phyloP scores from a whole-genome alignment of 2,888 invertebrate species.

The Lycia hirtaria region DNA sequence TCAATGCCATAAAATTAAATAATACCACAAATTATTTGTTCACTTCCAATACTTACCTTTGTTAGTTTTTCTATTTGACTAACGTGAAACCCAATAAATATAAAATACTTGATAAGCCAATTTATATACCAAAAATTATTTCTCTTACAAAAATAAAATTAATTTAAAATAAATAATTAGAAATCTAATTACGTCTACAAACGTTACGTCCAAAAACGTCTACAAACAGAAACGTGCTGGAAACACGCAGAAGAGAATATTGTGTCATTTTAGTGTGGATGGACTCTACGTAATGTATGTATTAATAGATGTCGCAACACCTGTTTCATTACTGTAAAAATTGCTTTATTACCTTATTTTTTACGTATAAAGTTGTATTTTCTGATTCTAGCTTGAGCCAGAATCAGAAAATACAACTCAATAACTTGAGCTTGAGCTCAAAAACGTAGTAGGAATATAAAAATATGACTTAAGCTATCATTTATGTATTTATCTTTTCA shows the following conservation, averaged over 20 bases:
- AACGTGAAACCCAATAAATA: too few relatives aligned
- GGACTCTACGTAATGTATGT: not conserved
- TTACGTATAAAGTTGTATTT: not conserved
- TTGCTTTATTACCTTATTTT: not conserved
- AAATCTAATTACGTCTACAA: not conserved
- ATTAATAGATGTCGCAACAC: not conserved
- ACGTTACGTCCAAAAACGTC: not conserved
- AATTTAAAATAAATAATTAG: not conserved
- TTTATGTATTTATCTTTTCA: not conserved
- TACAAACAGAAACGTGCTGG: conserved; percentile 1
- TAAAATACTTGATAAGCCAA: too few relatives aligned
- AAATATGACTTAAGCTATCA: not conserved
- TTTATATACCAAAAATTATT: too few relatives aligned
- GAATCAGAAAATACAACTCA: too few relatives aligned
- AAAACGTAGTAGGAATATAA: not conserved
- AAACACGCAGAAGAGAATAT: not conserved
- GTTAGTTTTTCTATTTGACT: too few relatives aligned
- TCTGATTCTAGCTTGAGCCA: too few relatives aligned
- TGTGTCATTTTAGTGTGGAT: not conserved
- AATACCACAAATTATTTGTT: not conserved
- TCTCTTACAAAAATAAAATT: too few relatives aligned
- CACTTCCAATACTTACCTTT: too few relatives aligned
- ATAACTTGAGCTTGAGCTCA: too few relatives aligned
- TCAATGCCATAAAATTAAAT: not conserved
- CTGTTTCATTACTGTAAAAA: not conserved